Base-by-base conservation (phyloP, 92 coral and sea anemone genomes). In the Heliopora coerulea region DNA sequence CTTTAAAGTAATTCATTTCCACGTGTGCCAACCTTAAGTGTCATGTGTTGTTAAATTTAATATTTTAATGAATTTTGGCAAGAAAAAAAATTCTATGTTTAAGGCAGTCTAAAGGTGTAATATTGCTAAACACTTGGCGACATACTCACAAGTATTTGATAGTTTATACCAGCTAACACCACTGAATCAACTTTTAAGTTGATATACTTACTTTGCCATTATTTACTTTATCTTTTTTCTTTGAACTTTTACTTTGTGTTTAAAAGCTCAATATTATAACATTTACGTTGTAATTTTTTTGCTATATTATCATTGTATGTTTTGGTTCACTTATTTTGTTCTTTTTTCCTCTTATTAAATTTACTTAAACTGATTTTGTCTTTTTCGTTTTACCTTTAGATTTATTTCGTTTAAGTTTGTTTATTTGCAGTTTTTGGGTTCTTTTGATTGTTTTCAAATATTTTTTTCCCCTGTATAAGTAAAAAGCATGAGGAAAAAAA, bases 281-380 rank as follows among this genome's bases (percentile, higher is more conserved):
- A 56, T 56, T 56, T 17, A 28, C 3, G 28, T 56, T 56, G 8
- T 14, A 4, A 1, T 56, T 56, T 56, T 56, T 56, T 17, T 9
- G 3, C 61, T 23, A 23, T 23, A 14, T 28, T 56, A 13, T 44
- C 30, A 65, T 18, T 46, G 25, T 65, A 52, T 67, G 44, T 13
- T 49, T 21, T 46, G 17, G 56, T 26, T 65, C 28, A 31, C 3
- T 61, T 35, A 12, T 44, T 67, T 67, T 27, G 27, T 44, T 44
- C 5, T 29, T 67, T 63, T 40, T 21, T 49, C 25, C 59, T 28
- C 33, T 49, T 67, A 67, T 67, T 67, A 67, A 67, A 67, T 67
- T 67, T 67, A 67, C 42, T 67, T 67, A 25, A 67, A 67, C 48
- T 5, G 54, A 11, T 67, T 67, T 63, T 63, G 70, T 28, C 39